A percentile compares a stretch with the other conserved stretches of the same genome.
Conservation (phyloP, 2,113 vertebrate species). For the Malurus melanocephalus region DNA sequence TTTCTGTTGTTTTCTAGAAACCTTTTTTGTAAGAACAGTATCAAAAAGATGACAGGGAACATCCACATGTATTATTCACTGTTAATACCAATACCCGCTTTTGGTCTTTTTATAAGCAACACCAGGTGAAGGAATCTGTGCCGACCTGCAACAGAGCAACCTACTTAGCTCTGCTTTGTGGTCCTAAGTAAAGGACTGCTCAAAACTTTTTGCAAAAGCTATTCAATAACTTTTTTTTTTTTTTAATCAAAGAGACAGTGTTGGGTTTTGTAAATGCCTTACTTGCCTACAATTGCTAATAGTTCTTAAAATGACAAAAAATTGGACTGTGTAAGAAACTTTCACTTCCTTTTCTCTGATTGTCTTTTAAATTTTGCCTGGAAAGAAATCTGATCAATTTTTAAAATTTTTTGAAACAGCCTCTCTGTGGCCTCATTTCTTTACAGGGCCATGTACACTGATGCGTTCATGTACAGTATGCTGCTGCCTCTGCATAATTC, state of each 20-base stretch:
- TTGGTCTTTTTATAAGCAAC: slow-evolving; percentile 18
- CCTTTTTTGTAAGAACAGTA: neutral
- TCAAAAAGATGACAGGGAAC: slow-evolving; percentile 25
- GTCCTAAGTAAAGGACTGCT: neutral
- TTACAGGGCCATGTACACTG: neutral
- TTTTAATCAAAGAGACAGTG: neutral
- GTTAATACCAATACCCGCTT: slow-evolving; percentile 2
- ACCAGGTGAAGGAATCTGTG: slow-evolving; percentile 33
- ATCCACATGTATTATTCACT: neutral
- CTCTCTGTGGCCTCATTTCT: neutral
- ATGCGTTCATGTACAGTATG: neutral
- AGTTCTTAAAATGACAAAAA: neutral
- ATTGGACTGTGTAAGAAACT: neutral
- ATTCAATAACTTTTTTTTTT: neutral
- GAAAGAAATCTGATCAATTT: neutral
- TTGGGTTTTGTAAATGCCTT: neutral
- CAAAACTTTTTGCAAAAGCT: slow-evolving; percentile 5
- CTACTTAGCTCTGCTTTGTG: slow-evolving; percentile 57
- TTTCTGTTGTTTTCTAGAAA: slow-evolving; percentile 37
- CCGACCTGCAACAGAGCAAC: slow-evolving; percentile 35
- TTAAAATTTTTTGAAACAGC: neutral
- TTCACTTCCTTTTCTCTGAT: neutral
- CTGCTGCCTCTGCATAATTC: neutral
- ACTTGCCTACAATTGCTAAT: neutral
- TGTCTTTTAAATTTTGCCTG: neutral